Base-by-base conservation (phyloP, 2,888 invertebrate species). In the Himalopsyche japonica region DNA sequence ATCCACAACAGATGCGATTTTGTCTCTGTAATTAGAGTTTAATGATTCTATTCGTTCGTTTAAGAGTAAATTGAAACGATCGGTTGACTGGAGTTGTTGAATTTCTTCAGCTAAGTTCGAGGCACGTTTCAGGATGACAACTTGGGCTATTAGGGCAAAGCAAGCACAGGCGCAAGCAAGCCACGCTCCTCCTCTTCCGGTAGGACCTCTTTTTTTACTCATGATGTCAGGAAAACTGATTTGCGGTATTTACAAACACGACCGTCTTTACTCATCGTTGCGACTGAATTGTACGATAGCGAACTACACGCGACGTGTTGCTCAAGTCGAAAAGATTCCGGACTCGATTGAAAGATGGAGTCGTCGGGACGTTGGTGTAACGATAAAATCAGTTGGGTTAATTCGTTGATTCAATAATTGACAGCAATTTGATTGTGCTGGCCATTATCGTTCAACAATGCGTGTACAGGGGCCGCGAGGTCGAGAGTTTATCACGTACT, bases 111-210 rank as follows among this genome's bases (percentile, higher is more conserved):
- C 80, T 7, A 80, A 18, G 30, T 83, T 76, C n/a, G 20, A 57
- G n/a, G 80, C 49, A 7, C 48, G 47, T 47, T 77, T 77, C 34
- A 84, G 49, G 7, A 84, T 12, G 1, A 70, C 47, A n/a, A 82
- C n/a, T 80, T 84, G 84, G 24, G 76, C 82, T 10, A 34, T 57
- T 12, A 84, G 77, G 12, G 82, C 64, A 3, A 84, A 76, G 32
- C 76, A 80, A 20, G 82, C 80, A 79, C 79, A 77, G 18, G 82
- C 43, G 37, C 76, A 76, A 7, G 77, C n/a, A 32, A 84, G 20
- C 84, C 80, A 84, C 12, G 30, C 27, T 43, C 30, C 64, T 27
- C 80, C 34, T 20, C 18, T 64, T 24, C 76, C 77, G 30, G 15
- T n/a, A 24, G 80, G 76, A 37, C 76, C 37, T 20, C 20, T 77